These are phyloP conservation scores for Ictalurus punctatus DNA, from an alignment of 2,113 vertebrate genomes.

Conservation along the genomic window DNA sequence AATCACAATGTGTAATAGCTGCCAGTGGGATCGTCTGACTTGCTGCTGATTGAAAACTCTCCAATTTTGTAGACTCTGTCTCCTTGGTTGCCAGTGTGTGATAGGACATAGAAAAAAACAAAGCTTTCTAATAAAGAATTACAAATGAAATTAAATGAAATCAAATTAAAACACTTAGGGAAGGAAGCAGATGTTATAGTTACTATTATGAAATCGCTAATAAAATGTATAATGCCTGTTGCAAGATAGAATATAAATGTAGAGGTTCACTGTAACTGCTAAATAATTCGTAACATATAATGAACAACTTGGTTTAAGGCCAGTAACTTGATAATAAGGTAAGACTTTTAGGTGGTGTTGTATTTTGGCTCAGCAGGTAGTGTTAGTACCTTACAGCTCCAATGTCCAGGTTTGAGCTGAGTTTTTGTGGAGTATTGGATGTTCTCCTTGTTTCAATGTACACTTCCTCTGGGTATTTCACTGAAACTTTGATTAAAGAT, in stretches of 20 bases:
- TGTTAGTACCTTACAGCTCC: not conserved
- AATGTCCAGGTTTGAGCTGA: not conserved
- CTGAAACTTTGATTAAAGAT: not conserved
- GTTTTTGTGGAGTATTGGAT: not conserved
- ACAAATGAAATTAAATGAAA: not conserved
- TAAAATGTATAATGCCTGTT: not conserved
- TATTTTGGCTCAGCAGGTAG: not conserved
- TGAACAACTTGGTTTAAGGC: not conserved
- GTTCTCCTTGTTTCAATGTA: not conserved
- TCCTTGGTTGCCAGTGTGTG: not conserved
- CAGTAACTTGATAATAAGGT: not conserved
- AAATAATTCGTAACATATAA: not conserved
- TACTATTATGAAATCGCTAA: not conserved
- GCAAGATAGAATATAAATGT: not conserved
- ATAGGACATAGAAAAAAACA: not conserved
- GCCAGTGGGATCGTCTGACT: constrained; percentile 47
- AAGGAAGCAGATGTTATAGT: not conserved
- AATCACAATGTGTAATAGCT: constrained; percentile 45
- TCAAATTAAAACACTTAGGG: not conserved
- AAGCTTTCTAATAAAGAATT: not conserved
- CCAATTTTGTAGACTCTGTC: constrained; percentile 34
- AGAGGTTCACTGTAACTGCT: not conserved
- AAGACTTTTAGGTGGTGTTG: not conserved
- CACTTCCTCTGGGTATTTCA: not conserved
- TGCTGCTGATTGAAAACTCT: constrained; percentile 47